Percentiles rank a stretch among this genome's conserved stretches.
phyloP scores from a whole-genome alignment of 2,888 invertebrate genomes.

The Cenopis cana region DNA sequence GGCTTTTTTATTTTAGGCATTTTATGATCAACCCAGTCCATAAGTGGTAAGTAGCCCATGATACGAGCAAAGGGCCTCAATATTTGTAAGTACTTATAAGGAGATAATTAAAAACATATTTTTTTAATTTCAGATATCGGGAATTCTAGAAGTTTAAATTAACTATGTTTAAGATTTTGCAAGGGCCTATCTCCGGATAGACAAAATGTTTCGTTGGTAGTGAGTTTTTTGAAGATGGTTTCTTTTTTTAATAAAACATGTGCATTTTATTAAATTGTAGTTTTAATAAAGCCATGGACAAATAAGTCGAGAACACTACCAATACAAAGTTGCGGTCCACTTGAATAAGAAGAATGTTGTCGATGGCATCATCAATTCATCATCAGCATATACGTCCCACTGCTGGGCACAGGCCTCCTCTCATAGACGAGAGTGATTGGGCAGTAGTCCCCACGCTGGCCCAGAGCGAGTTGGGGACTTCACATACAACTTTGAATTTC shows the following conservation, averaged over 20 bases:
- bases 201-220: background rate
- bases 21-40: no score
- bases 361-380: no score
- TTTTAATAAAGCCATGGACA: background rate
- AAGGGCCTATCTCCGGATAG: background rate
- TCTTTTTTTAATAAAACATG: slow-evolving; percentile 11
- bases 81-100: no score
- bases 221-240: background rate
- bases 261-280: slow-evolving; percentile 8
- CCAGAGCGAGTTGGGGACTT: no score
- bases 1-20: no score
- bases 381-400: no score
- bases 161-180: background rate
- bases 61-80: no score
- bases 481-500: no score
- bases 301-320: background rate
- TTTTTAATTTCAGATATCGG: slow-evolving; percentile 27
- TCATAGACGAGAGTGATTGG: no score
- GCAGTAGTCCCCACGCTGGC: no score
- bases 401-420: no score
- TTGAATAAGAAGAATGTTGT: background rate
- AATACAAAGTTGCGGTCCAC: background rate
- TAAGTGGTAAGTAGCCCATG: no score
- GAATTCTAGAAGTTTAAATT: slow-evolving; percentile 10
- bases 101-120: background rate